Evolutionary conservation across 2,888 invertebrate genomes (phyloP), one percentile per base, ranked within the genome.

Genomic region (Hofmannophila pseudospretella): DNA sequence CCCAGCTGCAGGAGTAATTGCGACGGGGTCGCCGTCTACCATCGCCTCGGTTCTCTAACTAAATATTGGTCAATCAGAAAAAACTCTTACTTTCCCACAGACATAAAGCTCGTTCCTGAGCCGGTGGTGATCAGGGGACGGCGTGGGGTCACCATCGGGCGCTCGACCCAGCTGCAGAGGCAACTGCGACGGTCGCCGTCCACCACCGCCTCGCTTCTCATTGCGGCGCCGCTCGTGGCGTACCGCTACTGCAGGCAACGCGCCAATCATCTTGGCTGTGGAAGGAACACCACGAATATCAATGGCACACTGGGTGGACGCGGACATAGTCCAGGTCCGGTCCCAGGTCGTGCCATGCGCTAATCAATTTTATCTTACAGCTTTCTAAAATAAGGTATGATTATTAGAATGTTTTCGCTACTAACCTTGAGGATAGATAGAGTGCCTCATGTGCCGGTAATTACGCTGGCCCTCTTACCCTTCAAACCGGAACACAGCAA

Each of bases 221-320:
- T 90, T 90, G 47, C 93, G 91, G 42, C 93, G 88, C 54, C 94
- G 86, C 79, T 94, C 94, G 75, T 94, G 93, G 74, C 94, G 91
- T 33, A 94, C 93, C 39, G 94, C 94, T 79, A 95, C 94, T 51
- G 94, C 94, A 72, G 94, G 94, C 94, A 94, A 94, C 45, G 94
- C 94, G 56, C 94, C 94, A 69, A 94, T 94, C 94, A 95, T 95
- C 76, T 89, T 90, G 54, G 77, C 87, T 84, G 70, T 53, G 5
- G 16, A 16, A 20, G 5, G 20, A 20, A 20, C 26, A 27, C 26
- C 7, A 10, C 26, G n/a, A n/a, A n/a, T n/a, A n/a, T n/a, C n/a
- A n/a, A n/a, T n/a, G n/a, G n/a, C n/a, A n/a, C n/a, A n/a, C n/a
- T n/a, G n/a, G n/a, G n/a, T n/a, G n/a, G n/a, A n/a, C n/a, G n/a